phyloP scores from a whole-genome alignment of 2,888 invertebrate species.

The Leptinotarsa tumamoca region DNA sequence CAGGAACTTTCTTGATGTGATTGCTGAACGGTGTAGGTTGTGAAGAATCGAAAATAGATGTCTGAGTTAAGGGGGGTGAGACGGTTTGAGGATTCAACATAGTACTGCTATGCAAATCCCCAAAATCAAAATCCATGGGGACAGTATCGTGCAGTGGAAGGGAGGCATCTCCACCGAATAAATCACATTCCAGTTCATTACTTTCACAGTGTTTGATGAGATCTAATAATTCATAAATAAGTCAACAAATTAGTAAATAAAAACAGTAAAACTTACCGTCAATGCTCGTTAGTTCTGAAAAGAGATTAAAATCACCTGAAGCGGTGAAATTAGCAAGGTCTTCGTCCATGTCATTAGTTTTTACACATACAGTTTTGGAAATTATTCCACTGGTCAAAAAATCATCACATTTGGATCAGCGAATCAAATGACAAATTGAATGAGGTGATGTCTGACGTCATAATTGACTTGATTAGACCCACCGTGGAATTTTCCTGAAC shows the following conservation, averaged over 20 bases:
- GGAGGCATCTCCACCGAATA: constrained; percentile 69
- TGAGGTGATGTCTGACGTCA: constrained; percentile 76
- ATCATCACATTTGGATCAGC: constrained; percentile 66
- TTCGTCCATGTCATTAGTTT: constrained; percentile 61
- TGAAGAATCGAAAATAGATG: constrained; percentile 39
- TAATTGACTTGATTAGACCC: constrained; percentile 5
- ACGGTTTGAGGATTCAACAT: constrained; percentile 54
- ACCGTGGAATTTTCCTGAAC: neutral
- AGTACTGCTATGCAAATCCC: constrained; percentile 58
- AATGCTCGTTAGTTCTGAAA: constrained; percentile 74
- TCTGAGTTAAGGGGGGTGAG: constrained; percentile 40
- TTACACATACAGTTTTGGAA: constrained; percentile 28
- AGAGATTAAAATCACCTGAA: constrained; percentile 72
- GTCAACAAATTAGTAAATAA: neutral
- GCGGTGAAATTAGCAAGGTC: constrained; percentile 64
- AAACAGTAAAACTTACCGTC: constrained; percentile 70
- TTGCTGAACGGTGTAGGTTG: constrained; percentile 55
- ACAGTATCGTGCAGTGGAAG: constrained; percentile 67
- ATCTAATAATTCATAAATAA: constrained; percentile 65
- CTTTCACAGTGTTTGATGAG: constrained; percentile 76
- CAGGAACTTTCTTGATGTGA: constrained; percentile 42
- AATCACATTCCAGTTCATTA: constrained; percentile 72
- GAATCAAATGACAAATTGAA: constrained; percentile 70
- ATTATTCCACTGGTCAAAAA: constrained; percentile 39
- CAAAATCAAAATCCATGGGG: constrained; percentile 67